Percentiles rank a stretch among this genome's conserved stretches.
Evolutionary conservation across 2,888 invertebrate species (phyloP).

Genomic region (Autographa gamma): DNA sequence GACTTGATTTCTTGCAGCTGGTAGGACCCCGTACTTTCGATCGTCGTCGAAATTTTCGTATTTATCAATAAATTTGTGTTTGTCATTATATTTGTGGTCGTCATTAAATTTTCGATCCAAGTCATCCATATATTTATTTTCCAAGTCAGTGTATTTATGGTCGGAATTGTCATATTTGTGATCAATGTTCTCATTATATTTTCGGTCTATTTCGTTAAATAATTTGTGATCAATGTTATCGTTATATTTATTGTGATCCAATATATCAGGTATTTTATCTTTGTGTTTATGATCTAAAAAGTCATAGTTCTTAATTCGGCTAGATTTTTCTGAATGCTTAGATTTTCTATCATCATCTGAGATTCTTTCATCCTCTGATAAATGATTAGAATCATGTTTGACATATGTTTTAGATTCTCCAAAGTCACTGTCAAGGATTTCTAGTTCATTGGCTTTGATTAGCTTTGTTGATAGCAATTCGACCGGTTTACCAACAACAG

Average conservation of each 20-base stretch:
- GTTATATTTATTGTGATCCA: constrained; percentile 20
- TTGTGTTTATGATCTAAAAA: constrained; percentile 27
- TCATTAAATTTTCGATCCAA: constrained; percentile 30
- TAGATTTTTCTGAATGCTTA: not conserved
- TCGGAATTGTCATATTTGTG: not conserved
- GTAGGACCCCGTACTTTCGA: constrained; percentile 6
- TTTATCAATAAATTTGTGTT: constrained; percentile 4
- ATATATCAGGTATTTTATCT: constrained; percentile 26
- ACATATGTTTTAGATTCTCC: constrained; percentile 24
- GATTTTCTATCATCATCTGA: constrained; percentile 10
- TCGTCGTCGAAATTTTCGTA: constrained; percentile 12
- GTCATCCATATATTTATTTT: constrained; percentile 26
- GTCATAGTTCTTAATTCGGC: constrained; percentile 19
- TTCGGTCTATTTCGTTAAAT: constrained; percentile 13
- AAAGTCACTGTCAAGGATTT: constrained; percentile 39
- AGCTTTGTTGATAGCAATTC: constrained; percentile 26
- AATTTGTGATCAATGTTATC: constrained; percentile 39
- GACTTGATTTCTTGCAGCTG: constrained; percentile 15
- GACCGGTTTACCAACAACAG: constrained; percentile 62
- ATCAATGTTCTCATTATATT: constrained; percentile 26
- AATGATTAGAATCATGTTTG: constrained; percentile 16
- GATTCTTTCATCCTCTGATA: constrained; percentile 18
- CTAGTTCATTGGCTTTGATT: constrained; percentile 21
- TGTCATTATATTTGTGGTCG: not conserved
- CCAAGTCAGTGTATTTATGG: not conserved